Evolutionary conservation across 2,888 invertebrate species (phyloP), one percentile per base, ranked within the genome.

Genomic region (Drosophila colorata): DNA sequence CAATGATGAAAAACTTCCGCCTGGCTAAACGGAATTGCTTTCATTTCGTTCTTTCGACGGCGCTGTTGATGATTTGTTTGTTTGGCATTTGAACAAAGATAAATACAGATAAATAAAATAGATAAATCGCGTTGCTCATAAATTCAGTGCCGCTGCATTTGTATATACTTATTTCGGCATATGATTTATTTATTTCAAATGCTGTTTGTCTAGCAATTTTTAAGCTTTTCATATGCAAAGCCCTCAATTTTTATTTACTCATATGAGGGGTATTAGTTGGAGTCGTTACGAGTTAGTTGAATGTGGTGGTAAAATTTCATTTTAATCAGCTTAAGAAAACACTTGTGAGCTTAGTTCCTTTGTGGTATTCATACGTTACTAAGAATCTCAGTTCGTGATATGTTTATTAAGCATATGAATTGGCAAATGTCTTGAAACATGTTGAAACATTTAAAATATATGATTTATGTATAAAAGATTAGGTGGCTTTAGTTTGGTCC

Each of bases 1-100:
- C 59, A 43, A 79, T 84, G 77, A 87, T 80, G 78, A 72, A 84
- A 64, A 72, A 71, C 87, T 80, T 84, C 84, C 83, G 84, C 41
- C 44, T 43, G 51, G 16, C 37, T 38, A 33, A 38, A 20, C 53
- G 41, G n/a, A 44, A 46, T 65, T 8, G 56, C 31, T 46, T 61
- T 61, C 33, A 31, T 60, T 48, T 14, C 40, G 18, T 35, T 48
- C 37, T 49, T 31, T 40, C 40, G 11, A 52, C 33, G 18, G 48
- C 35, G 31, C 18, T 28, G 61, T 16, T 46, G 56, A 48, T 78
- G 68, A 66, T 71, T 79, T 81, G 82, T 81, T 85, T 82, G 79
- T 64, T 79, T 74, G 63, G 52, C 46, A 48, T 59, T 59, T 59
- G 49, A 3, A 38, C 14, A 46, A 40, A 41, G 40, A 60, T 57